A percentile compares a stretch with the other conserved stretches of the same genome.
phyloP scores from a whole-genome alignment of 2,113 vertebrate species.

The Ctenodactylus gundi region DNA sequence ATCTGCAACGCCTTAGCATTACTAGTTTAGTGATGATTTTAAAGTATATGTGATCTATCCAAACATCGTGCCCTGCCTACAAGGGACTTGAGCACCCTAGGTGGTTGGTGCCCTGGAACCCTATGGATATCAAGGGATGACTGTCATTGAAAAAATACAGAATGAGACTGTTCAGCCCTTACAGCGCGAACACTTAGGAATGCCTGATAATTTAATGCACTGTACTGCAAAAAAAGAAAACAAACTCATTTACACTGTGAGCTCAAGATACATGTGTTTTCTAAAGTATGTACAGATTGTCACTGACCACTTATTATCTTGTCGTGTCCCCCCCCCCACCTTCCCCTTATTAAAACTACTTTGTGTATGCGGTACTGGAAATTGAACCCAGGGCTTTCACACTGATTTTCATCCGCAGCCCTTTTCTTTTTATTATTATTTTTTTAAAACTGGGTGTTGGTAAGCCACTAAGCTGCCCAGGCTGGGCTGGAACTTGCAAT shows the following conservation, averaged over 20 bases:
- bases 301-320: background rate
- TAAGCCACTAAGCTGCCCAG: too few species aligned
- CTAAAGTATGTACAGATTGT: background rate
- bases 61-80: background rate
- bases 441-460: too few species aligned
- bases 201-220: too few species aligned
- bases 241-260: background rate
- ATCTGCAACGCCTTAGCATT: too few species aligned
- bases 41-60: background rate
- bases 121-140: background rate
- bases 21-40: background rate
- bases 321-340: too few species aligned
- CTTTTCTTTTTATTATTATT: too few species aligned
- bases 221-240: background rate
- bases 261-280: rapidly evolving
- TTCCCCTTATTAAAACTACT: too few species aligned
- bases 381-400: too few species aligned
- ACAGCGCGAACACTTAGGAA: background rate
- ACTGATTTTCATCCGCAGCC: too few species aligned
- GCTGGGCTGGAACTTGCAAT: too few species aligned
- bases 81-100: background rate
- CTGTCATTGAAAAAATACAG: background rate
- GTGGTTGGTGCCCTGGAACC: background rate
- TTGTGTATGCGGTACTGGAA: too few species aligned
- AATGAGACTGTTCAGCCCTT: background rate